Evolutionary conservation across 2,888 invertebrate species (phyloP).

Genomic region (Ennomos quercinarius): DNA sequence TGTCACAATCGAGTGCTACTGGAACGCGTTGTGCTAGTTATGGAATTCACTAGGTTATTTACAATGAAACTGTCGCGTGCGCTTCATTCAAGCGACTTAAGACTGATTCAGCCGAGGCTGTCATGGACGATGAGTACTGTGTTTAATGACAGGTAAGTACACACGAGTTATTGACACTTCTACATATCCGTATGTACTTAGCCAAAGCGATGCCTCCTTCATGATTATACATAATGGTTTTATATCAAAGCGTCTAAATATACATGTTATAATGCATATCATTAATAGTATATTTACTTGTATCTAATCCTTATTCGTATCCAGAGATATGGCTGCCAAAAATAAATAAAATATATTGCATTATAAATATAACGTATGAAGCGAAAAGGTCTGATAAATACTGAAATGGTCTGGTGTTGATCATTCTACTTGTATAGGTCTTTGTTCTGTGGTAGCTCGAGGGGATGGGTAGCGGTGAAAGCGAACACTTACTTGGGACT

Average conservation of each 20-base stretch:
- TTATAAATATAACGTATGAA: conserved; percentile 57
- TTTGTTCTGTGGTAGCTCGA: conserved; percentile 13
- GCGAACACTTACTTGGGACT: conserved; percentile 89
- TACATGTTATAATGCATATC: conserved; percentile 65
- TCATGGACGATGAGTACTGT: conserved; percentile 29
- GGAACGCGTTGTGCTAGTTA: conserved; percentile 57
- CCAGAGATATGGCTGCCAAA: conserved; percentile 76
- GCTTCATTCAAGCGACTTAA: conserved; percentile 42
- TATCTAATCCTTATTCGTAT: conserved; percentile 72
- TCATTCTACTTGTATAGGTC: conserved; percentile 20
- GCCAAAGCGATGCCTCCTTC: conserved; percentile 36
- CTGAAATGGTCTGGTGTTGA: conserved; percentile 17
- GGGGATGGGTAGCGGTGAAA: conserved; percentile 2
- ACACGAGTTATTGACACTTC: conserved; percentile 41
- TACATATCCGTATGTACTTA: conserved; percentile 37
- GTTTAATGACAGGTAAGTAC: conserved; percentile 40
- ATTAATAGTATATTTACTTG: conserved; percentile 73
- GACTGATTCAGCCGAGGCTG: conserved; percentile 37
- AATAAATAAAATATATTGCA: conserved; percentile 73
- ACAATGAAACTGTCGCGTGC: conserved; percentile 51
- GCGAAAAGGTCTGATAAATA: conserved; percentile 52
- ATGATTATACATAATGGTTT: conserved; percentile 35
- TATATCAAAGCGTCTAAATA: conserved; percentile 66
- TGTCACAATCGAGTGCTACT: conserved; percentile 56
- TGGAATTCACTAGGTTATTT: conserved; percentile 58